phyloP scores from a whole-genome alignment of 2,797 vertebrate species.

The Myotis daubentonii region DNA sequence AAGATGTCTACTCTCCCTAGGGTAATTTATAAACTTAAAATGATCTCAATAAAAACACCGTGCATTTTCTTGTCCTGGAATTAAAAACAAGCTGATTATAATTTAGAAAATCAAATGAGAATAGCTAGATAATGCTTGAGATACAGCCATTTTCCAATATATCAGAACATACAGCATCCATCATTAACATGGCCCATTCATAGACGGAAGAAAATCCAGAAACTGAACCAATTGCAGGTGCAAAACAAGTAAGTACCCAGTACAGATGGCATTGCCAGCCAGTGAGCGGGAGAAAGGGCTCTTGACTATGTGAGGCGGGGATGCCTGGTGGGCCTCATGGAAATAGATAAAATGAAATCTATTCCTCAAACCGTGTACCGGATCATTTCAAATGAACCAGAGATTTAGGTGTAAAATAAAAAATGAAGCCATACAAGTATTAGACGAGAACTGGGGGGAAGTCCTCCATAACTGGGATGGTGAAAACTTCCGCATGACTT shows the following conservation, averaged over 20 bases:
- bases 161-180: neutral
- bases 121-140: neutral
- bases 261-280: neutral
- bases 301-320: neutral
- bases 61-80: neutral
- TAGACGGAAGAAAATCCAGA: neutral
- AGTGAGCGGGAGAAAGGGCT: neutral
- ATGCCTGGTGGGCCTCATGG: neutral
- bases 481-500: neutral
- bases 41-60: neutral
- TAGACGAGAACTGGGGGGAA: neutral
- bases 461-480: neutral
- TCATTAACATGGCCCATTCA: neutral
- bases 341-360: neutral
- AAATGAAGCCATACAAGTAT: neutral
- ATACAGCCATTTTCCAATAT: neutral
- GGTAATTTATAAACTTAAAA: neutral
- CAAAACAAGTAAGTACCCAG: neutral
- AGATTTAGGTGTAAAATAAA: neutral
- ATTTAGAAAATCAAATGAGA: neutral
- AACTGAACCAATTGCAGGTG: neutral
- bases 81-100: neutral
- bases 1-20: neutral
- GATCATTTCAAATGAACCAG: neutral
- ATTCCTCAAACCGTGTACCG: neutral